Evolutionary conservation across 2,888 invertebrate genomes (phyloP).

Genomic region (Pyralis farinalis): DNA sequence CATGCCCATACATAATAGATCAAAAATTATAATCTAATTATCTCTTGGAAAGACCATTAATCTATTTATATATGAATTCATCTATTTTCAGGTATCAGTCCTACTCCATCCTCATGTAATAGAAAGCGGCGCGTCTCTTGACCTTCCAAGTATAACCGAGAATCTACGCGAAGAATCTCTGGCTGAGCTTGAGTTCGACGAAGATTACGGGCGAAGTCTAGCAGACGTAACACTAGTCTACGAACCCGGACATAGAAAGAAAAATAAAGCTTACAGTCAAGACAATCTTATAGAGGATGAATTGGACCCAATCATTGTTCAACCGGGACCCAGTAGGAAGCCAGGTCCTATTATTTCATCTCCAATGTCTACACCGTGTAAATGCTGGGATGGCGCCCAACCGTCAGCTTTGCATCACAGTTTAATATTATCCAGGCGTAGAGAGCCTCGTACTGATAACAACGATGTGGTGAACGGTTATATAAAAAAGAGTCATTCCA

Average conservation of each 20-base stretch:
- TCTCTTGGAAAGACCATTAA: too few species aligned
- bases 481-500: conserved; percentile 36
- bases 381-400: conserved; percentile 20
- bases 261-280: conserved; percentile 45
- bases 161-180: conserved; percentile 44
- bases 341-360: conserved; percentile 21
- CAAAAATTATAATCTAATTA: too few species aligned
- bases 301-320: conserved; percentile 24
- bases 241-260: conserved; percentile 22
- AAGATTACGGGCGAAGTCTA: conserved; percentile 18
- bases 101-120: conserved; percentile 57
- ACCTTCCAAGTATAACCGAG: conserved; percentile 57
- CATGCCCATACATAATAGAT: too few species aligned
- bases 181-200: conserved; percentile 33
- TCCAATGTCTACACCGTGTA: conserved; percentile 16
- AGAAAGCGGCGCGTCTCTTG: conserved; percentile 52
- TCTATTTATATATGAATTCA: too few species aligned
- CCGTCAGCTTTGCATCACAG: conserved; percentile 47
- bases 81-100: conserved; percentile 49
- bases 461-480: conserved; percentile 38
- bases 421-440: conserved; percentile 34
- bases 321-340: conserved; percentile 34
- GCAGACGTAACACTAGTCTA: conserved; percentile 9
- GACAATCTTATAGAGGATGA: conserved; percentile 36
- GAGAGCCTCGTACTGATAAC: conserved; percentile 25